A percentile compares a stretch with the other conserved stretches of the same genome.
phyloP scores from a whole-genome alignment of 1,140 invertebrate species.

The Arctopsyche grandis region DNA sequence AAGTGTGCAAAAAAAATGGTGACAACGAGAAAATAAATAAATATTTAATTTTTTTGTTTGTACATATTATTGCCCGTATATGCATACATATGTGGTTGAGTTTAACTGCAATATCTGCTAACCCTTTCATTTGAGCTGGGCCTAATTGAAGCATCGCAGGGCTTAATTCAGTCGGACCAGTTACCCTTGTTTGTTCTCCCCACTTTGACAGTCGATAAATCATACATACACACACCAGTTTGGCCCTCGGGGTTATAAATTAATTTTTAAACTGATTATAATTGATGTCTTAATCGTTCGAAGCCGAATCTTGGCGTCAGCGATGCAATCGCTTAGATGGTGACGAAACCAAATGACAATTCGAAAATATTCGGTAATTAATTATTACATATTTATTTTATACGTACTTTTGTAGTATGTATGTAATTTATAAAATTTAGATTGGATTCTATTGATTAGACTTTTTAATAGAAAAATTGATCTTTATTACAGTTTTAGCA shows the following conservation, averaged over 20 bases:
- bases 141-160: slow-evolving; percentile 42
- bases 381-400: too few species aligned
- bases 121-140: slow-evolving; percentile 12
- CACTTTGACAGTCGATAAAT: slow-evolving; percentile 37
- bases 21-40: too few species aligned
- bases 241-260: slow-evolving; percentile 37
- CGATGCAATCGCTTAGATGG: too few species aligned
- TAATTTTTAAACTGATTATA: slow-evolving; percentile 44
- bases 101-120: slow-evolving; percentile 32
- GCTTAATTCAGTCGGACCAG: slow-evolving; percentile 34
- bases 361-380: too few species aligned
- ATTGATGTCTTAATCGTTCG: slow-evolving; percentile 41
- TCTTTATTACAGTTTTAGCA: too few species aligned
- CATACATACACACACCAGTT: not conserved
- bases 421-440: too few species aligned
- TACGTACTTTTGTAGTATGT: too few species aligned
- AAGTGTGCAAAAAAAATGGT: too few species aligned
- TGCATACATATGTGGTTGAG: slow-evolving; percentile 25
- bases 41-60: too few species aligned
- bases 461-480: too few species aligned
- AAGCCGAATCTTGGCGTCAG: not conserved
- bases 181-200: slow-evolving; percentile 40
- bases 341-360: too few species aligned
- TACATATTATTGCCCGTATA: slow-evolving; percentile 11
- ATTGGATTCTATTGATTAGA: too few species aligned